A percentile compares a stretch with the other conserved stretches of the same genome.
Evolutionary conservation across 2,888 invertebrate species (phyloP).

Genomic region (Morpho deidamia): DNA sequence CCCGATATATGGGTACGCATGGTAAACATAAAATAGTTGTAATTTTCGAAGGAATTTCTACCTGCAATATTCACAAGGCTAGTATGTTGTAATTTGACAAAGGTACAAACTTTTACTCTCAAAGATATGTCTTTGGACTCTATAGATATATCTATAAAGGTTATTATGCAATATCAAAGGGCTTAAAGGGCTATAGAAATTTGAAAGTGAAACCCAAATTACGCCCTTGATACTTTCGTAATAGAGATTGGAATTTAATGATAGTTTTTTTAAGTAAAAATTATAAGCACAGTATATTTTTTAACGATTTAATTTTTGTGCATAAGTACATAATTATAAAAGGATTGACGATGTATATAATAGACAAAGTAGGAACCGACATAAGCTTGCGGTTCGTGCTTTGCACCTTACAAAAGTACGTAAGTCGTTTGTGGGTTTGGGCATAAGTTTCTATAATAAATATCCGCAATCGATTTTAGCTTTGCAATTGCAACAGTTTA

Average conservation of each 20-base stretch:
- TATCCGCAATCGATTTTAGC: too few relatives aligned
- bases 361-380: too few relatives aligned
- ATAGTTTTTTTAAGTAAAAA: not conserved
- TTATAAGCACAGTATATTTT: too few relatives aligned
- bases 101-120: constrained; percentile 16
- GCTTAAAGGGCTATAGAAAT: constrained; percentile 1
- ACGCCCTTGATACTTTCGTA: not conserved
- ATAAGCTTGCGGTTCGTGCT: too few relatives aligned
- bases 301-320: too few relatives aligned
- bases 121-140: not conserved
- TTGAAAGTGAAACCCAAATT: not conserved
- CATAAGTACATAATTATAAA: too few relatives aligned
- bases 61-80: constrained; percentile 21
- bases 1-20: too few relatives aligned
- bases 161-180: constrained; percentile 9
- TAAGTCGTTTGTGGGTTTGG: too few relatives aligned
- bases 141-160: constrained; percentile 3
- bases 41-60: constrained; percentile 21
- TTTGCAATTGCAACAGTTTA: too few relatives aligned
- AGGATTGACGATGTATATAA: too few relatives aligned
- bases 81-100: constrained; percentile 17
- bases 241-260: not conserved
- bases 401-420: too few relatives aligned
- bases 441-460: too few relatives aligned
- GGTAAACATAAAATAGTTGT: constrained; percentile 6